A percentile compares a stretch with the other conserved stretches of the same genome.
Evolutionary conservation across 2,797 vertebrate genomes (phyloP).

Genomic region (Enteromius viviparus): DNA sequence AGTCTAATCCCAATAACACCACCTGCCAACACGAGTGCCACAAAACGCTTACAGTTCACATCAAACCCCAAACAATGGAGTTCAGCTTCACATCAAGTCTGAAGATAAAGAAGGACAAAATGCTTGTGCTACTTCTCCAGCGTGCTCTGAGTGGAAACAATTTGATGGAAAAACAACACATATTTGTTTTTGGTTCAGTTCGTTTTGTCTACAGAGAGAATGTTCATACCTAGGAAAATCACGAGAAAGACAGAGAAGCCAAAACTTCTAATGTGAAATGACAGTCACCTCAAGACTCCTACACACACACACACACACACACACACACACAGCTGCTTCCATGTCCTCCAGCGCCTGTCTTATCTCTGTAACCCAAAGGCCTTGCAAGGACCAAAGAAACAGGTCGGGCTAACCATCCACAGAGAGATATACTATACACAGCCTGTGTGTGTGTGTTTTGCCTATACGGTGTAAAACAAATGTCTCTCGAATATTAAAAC

Average conservation of each 20-base stretch:
- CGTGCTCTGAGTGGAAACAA: background rate
- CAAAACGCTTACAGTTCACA: constrained; percentile 28
- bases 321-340: constrained; percentile 53
- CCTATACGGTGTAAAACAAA: background rate
- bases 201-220: background rate
- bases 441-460: constrained; percentile 36
- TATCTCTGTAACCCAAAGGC: constrained; percentile 61
- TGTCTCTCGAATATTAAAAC: background rate
- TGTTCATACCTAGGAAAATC: background rate
- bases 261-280: constrained; percentile 46
- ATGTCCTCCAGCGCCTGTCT: constrained; percentile 63
- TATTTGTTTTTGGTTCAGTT: background rate
- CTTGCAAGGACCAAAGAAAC: constrained; percentile 60
- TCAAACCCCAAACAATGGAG: constrained; percentile 28
- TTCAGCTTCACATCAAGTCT: constrained; percentile 17
- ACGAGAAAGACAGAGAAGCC: constrained; percentile 15
- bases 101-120: constrained; percentile 25
- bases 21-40: constrained; percentile 22
- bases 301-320: constrained; percentile 39
- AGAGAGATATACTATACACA: constrained; percentile 49
- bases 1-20: constrained; percentile 38
- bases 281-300: constrained; percentile 47
- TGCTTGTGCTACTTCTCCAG: background rate
- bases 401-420: constrained; percentile 50
- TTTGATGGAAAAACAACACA: background rate